phyloP scores from a whole-genome alignment of 2,113 vertebrate genomes.

The Entomyzon cyanotis region DNA sequence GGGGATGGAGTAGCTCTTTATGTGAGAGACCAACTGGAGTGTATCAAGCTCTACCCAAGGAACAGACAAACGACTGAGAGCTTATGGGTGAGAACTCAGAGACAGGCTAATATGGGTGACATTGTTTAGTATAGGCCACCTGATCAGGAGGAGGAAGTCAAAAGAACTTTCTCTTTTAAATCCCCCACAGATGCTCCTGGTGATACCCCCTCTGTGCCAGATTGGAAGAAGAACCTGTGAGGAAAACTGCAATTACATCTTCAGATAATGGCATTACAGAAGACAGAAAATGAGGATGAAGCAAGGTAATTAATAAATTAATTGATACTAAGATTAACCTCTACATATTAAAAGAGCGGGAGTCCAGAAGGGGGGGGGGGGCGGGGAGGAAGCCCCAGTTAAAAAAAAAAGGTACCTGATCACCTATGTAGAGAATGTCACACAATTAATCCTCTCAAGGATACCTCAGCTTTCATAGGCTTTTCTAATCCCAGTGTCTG shows the following conservation, averaged over 20 bases:
- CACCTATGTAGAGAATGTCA: not conserved
- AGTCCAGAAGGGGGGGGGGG: not conserved
- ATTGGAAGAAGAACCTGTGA: not conserved
- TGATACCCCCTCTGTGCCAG: not conserved
- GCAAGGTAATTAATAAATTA: not conserved
- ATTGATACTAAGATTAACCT: not conserved
- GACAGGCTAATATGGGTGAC: not conserved
- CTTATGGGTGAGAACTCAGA: not conserved
- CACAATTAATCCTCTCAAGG: not conserved
- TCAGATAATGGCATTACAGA: not conserved
- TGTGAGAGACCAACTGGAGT: not conserved
- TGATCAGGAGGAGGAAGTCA: not conserved
- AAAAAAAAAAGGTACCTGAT: not conserved
- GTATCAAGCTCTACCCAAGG: not conserved
- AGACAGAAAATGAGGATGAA: too few relatives aligned
- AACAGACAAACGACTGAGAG: fast-evolving
- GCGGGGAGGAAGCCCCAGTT: not conserved
- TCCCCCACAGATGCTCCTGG: not conserved
- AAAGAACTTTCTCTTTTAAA: not conserved
- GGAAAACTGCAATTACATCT: not conserved
- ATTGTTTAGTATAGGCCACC: fast-evolving
- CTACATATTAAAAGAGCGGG: not conserved
- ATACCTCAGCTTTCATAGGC: not conserved
- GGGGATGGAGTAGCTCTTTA: not conserved
- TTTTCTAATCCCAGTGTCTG: not conserved